These are phyloP conservation scores for Mythimna impura DNA, from an alignment of 2,888 invertebrate genomes.

Conservation along the genomic window DNA sequence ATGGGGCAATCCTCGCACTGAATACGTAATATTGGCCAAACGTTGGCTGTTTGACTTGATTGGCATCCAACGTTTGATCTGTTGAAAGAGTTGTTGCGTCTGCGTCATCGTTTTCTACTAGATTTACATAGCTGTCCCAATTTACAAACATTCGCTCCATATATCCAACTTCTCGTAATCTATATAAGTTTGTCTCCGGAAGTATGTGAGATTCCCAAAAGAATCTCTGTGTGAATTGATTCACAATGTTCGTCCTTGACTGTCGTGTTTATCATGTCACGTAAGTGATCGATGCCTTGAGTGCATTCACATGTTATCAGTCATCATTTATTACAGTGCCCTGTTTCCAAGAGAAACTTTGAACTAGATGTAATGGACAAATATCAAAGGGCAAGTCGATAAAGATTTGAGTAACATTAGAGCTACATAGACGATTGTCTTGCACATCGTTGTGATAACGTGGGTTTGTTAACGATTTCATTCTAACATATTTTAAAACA, in stretches of 20 bases:
- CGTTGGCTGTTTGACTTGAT: constrained; percentile 16
- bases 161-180: background rate
- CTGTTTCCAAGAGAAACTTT: constrained; percentile 10
- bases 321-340: constrained; percentile 12
- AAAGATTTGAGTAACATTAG: constrained; percentile 1
- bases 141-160: constrained; percentile 6
- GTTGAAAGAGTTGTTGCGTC: constrained; percentile 27
- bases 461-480: background rate
- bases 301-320: constrained; percentile 44
- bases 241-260: constrained; percentile 29
- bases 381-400: background rate
- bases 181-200: background rate
- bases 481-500: background rate
- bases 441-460: background rate
- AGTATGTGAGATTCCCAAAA: background rate
- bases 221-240: background rate
- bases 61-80: constrained; percentile 29
- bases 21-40: constrained; percentile 39
- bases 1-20: constrained; percentile 38
- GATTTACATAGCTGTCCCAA: constrained; percentile 8
- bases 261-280: constrained; percentile 7
- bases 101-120: constrained; percentile 40
- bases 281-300: constrained; percentile 40
- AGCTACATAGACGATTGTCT: background rate
- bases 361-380: background rate